Evolutionary conservation across 2,888 invertebrate genomes (phyloP).

Genomic region (Ptilodon capucinus): DNA sequence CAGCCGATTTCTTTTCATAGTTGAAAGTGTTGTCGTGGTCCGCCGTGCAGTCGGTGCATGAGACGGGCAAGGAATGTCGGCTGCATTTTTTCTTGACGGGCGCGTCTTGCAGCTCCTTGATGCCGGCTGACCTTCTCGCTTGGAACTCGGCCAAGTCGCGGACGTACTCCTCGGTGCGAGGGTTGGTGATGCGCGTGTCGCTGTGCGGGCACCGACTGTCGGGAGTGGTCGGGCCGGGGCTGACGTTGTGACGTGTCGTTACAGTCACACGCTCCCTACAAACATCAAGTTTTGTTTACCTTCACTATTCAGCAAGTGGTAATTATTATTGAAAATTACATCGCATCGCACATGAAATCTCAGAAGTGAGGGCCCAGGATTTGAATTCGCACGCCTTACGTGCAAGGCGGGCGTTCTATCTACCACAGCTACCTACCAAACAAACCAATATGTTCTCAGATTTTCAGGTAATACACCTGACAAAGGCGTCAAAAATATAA

Average conservation of each 20-base stretch:
- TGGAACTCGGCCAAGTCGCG: slow-evolving; percentile 76
- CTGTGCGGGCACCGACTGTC: slow-evolving; percentile 37
- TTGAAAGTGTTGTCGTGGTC: slow-evolving; percentile 69
- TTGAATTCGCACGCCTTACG: no score
- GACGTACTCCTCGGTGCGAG: slow-evolving; percentile 76
- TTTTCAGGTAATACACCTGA: background rate
- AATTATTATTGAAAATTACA: no score
- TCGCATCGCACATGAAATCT: no score
- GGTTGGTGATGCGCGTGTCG: slow-evolving; percentile 57
- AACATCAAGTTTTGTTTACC: no score
- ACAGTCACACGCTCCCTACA: slow-evolving; percentile 74
- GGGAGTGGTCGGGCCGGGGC: slow-evolving; percentile 37
- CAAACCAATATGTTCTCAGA: no score
- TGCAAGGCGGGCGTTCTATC: no score
- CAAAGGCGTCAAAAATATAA: slow-evolving; percentile 21
- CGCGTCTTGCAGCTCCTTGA: slow-evolving; percentile 51
- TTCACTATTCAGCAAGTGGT: no score
- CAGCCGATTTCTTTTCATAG: slow-evolving; percentile 71
- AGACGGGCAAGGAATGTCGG: slow-evolving; percentile 66
- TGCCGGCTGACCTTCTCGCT: slow-evolving; percentile 64
- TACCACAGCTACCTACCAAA: no score
- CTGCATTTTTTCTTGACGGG: slow-evolving; percentile 69
- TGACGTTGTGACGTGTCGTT: slow-evolving; percentile 56
- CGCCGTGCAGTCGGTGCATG: slow-evolving; percentile 66
- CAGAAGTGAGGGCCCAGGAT: no score